Base-by-base conservation (phyloP, 2,888 invertebrate genomes). In the Cryptocheilus praepositus region DNA sequence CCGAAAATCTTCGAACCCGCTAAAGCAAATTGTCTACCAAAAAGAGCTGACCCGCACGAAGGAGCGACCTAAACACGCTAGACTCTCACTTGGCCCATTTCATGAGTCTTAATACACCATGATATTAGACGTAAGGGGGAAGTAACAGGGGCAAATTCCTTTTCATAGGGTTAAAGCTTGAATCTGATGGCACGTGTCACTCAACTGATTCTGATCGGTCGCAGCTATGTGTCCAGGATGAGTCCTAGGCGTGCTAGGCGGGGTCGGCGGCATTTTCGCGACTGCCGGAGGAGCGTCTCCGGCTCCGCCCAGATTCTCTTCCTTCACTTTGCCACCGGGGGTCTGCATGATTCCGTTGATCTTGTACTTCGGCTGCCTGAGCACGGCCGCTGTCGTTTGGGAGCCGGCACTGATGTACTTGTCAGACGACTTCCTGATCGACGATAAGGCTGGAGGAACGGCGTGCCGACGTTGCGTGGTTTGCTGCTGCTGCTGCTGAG, bases 171-270 rank as follows among this genome's bases (percentile, higher is more conserved):
- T 85, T 52, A 88, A 83, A 49, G 87, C 79, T 79, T 88, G 88
- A 76, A 88, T 84, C 67, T 87, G 87, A 84, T 88, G 88, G 81
- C 88, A 88, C 76, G 86, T 73, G 21, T 88, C 88, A 73, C 73
- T 81, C 25, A 88, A 74, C 59, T 85, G 83, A 75, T 79, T 83
- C 55, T 84, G 83, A 63, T 83, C 86, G 36, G 73, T 75, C n/a
- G 73, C 68, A 49, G 75, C 64, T 36, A 36, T 36, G 61, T 76
- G 81, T 25, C 63, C 69, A 0, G 77, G 43, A 66, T 83, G 78
- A 56, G 77, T 74, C 49, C 85, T 76, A 0, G 88, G 88, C 2
- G 88, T 88, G 4, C 82, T 77, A 0, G 88, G 88, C 4, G 88
- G 87, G 0, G 88, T 87, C 25, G 88, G 82, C 5, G 86, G 86